Evolutionary conservation across 2,797 vertebrate genomes (phyloP), one percentile per base, ranked within the genome.

Genomic region (Columba guinea): DNA sequence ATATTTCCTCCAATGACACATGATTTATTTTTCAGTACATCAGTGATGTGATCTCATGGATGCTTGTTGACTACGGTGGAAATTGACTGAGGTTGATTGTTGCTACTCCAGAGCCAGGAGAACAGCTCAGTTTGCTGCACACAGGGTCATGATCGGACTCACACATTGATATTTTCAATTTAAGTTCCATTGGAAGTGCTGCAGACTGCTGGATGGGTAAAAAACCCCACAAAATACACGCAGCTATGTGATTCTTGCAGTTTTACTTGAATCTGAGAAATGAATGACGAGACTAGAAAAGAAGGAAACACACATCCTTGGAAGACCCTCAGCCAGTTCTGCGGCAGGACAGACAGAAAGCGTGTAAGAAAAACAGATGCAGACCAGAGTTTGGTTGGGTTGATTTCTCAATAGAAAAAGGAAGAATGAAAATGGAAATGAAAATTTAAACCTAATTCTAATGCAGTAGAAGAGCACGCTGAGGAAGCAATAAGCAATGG

Each of bases 21-120:
- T 0, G 2, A n/a, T 39, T 44, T 81, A 30, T 64, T 82, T 67
- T 53, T 59, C 39, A 56, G 26, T 41, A 27, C 3, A 0, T 32
- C 68, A 64, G 27, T 49, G 8, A 48, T 1, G 2, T 23, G 26
- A 28, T 46, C 35, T 44, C n/a, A 18, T 6, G 28, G 56, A 22
- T 39, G 14, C 34, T 28, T 39, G 7, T 4, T 41, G n/a, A 35
- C 59, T 59, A 3, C 7, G 8, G 46, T 1, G 64, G 35, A 37
- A 59, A 21, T 6, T 75, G 46, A 37, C 39, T 5, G 13, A 44
- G 35, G 14, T 7, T 51, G 55, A 10, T 59, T 37, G 51, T 27
- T 24, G 7, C 39, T 86, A 21, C 16, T 69, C 35, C 35, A 24
- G 4, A 34, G 60, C 20, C 59, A 59, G 52, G 24, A 62, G 8